phyloP scores from a whole-genome alignment of 2,888 invertebrate species.

The Chymomyza procnemis region DNA sequence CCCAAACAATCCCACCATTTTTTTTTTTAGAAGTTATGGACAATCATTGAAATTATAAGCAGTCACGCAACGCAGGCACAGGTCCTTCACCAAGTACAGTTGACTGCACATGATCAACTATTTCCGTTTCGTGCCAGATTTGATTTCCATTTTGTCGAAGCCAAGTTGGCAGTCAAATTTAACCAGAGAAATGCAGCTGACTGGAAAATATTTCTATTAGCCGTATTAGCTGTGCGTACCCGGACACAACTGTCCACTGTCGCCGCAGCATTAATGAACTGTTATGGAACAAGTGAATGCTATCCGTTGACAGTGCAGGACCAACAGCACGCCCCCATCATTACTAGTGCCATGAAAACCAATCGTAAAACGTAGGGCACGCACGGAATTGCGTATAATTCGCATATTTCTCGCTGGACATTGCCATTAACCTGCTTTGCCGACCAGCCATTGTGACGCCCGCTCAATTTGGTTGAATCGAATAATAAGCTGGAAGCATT shows the following conservation, averaged over 20 bases:
- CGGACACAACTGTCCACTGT: not conserved
- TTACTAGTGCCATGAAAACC: not conserved
- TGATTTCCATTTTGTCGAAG: conserved; percentile 2
- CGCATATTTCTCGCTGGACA: not conserved
- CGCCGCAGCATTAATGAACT: conserved; percentile 31
- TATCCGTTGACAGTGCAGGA: conserved; percentile 10
- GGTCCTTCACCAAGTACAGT: conserved; percentile 11
- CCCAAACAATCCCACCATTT: not conserved
- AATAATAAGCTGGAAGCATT: not conserved
- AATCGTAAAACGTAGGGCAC: not conserved
- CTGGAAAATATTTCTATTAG: conserved; percentile 60
- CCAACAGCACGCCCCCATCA: not conserved
- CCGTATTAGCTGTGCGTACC: not conserved
- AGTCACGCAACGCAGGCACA: conserved; percentile 2
- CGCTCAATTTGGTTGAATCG: not conserved
- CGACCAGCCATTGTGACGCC: not conserved
- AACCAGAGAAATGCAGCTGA: conserved; percentile 29
- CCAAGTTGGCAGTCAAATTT: not conserved
- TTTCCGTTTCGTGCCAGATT: conserved; percentile 24
- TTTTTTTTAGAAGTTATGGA: conserved; percentile 12
- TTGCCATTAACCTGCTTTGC: not conserved
- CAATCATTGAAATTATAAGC: conserved; percentile 50
- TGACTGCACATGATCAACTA: conserved; percentile 33
- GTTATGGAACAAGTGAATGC: conserved; percentile 5
- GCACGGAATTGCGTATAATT: not conserved